Conservation (phyloP, 2,113 vertebrate genomes). For the Pteropus alecto region DNA sequence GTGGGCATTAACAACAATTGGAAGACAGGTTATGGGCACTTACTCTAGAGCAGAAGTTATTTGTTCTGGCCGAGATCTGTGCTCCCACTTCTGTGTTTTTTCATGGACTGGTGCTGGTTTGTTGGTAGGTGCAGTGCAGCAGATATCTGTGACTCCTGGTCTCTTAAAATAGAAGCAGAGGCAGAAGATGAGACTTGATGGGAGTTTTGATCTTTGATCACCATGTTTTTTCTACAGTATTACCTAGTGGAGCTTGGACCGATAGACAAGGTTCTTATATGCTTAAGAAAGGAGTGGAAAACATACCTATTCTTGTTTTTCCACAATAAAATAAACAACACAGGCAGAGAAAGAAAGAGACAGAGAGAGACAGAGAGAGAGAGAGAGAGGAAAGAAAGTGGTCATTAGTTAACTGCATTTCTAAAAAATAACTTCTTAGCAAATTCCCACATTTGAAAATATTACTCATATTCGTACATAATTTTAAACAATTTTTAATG, state of each 20-base stretch:
- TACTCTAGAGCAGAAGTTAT: not conserved
- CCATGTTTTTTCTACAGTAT: not conserved
- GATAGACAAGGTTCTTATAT: not conserved
- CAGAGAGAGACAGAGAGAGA: not conserved
- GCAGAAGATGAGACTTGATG: not conserved
- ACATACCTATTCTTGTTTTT: not conserved
- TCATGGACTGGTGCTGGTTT: not conserved
- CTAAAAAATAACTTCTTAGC: not conserved
- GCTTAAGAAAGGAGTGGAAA: not conserved
- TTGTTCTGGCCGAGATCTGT: not conserved
- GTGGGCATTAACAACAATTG: not conserved
- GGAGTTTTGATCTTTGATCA: not conserved
- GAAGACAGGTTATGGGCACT: not conserved
- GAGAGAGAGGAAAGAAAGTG: not conserved
- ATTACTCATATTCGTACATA: not conserved
- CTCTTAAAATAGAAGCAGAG: not conserved
- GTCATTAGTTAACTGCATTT: not conserved
- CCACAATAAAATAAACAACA: not conserved
- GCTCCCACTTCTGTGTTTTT: too few relatives aligned
- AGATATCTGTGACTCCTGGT: not conserved
- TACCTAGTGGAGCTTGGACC: not conserved
- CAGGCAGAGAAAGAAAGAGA: not conserved
- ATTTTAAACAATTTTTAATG: not conserved
- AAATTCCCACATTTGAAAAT: not conserved
- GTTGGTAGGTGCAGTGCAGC: not conserved